Evolutionary conservation across 2,888 invertebrate genomes (phyloP).

Genomic region (Rhingia rostrata): DNA sequence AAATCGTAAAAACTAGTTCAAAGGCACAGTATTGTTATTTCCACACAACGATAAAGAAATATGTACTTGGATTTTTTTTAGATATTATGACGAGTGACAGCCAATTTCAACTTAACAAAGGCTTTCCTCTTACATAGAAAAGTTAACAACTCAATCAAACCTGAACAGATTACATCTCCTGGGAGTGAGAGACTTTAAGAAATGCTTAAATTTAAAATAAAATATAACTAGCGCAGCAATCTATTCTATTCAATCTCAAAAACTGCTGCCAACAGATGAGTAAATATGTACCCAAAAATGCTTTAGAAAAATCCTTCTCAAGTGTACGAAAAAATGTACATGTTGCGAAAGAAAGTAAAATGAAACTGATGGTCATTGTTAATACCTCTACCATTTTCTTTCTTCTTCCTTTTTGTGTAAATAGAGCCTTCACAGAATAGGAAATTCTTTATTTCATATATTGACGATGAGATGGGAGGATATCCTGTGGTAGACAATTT

Average conservation of each 20-base stretch:
- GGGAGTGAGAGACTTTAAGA: neutral
- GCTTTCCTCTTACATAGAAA: no score
- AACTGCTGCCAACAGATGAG: slow-evolving; percentile 5
- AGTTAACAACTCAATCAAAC: no score
- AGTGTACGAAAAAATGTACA: neutral
- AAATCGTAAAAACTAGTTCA: no score
- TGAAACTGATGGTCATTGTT: neutral
- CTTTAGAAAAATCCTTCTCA: slow-evolving; percentile 40
- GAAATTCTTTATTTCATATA: slow-evolving; percentile 11
- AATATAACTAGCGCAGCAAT: neutral
- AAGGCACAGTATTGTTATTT: no score
- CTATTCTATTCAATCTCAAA: slow-evolving; percentile 25
- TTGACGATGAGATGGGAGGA: neutral
- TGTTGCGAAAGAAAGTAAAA: neutral
- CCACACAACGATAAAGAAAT: no score
- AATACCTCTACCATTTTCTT: slow-evolving; percentile 1
- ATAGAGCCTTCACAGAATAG: neutral
- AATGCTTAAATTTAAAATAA: neutral
- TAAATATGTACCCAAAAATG: slow-evolving; percentile 43
- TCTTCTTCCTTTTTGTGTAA: neutral
- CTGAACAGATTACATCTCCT: no score
- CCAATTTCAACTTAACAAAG: no score
- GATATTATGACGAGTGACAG: no score
- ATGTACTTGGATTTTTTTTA: no score
- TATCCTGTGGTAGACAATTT: slow-evolving; percentile 30